These are phyloP conservation scores for Anableps anableps DNA, from an alignment of 2,797 vertebrate species.

Conservation along the genomic window DNA sequence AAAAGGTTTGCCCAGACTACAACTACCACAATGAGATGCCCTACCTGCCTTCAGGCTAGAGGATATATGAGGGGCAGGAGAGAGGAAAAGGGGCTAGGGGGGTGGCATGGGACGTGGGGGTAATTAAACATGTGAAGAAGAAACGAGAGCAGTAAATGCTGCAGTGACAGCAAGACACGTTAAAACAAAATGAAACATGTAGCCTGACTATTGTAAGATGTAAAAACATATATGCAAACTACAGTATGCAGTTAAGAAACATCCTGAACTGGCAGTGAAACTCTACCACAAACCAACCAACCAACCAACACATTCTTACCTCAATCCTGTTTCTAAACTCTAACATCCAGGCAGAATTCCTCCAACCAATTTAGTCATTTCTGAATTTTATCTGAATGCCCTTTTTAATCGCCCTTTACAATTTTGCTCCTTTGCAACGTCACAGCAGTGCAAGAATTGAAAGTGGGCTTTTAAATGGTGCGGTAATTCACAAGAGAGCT, in stretches of 20 bases:
- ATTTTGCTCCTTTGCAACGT: slow-evolving; percentile 36
- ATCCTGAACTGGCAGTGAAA: slow-evolving; percentile 50
- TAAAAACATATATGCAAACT: slow-evolving; percentile 83
- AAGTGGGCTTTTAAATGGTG: slow-evolving; percentile 18
- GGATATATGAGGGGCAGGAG: slow-evolving; percentile 26
- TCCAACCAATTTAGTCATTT: slow-evolving; percentile 46
- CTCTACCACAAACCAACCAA: slow-evolving; percentile 34
- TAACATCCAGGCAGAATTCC: slow-evolving; percentile 51
- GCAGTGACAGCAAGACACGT: slow-evolving; percentile 48
- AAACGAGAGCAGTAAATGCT: slow-evolving; percentile 51
- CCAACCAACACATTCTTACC: slow-evolving; percentile 70
- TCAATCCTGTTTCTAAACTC: slow-evolving; percentile 61
- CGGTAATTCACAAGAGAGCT: slow-evolving; percentile 39
- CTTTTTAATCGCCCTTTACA: slow-evolving; percentile 52
- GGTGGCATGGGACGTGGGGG: slow-evolving; percentile 26
- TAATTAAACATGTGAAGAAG: slow-evolving; percentile 46
- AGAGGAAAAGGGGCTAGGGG: slow-evolving; percentile 26
- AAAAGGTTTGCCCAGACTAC: slow-evolving; percentile 97
- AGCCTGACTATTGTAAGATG: slow-evolving; percentile 78
- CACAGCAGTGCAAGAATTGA: slow-evolving; percentile 28
- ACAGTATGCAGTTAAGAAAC: slow-evolving; percentile 77
- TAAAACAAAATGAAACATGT: slow-evolving; percentile 59
- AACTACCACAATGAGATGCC: slow-evolving; percentile 93
- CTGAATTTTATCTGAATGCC: slow-evolving; percentile 55
- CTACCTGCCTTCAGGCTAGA: slow-evolving; percentile 93